Base-by-base conservation (phyloP, 2,888 invertebrate species). In the Drosophila siamana region DNA sequence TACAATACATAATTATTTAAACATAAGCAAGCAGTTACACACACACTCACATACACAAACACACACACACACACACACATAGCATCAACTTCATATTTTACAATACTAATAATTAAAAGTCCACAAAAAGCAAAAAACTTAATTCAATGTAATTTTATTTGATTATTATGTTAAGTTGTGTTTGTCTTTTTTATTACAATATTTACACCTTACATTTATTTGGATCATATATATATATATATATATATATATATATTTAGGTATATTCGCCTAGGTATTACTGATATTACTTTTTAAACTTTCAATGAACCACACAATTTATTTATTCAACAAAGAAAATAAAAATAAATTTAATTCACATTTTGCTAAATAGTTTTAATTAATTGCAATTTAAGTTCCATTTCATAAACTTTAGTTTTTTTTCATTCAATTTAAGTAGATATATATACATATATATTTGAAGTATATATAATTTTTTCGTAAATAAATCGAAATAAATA, bases 321-420 rank as follows among this genome's bases (percentile, higher is more conserved):
- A 76, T 66, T 74, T 74, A 71, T 74, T 73, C 56, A 60, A 57
- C 16, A 15, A 40, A 51, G 15, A 13, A 36, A 24, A 36, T 16
- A 62, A 33, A 51, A 24, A 43, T 71, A 38, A n/a, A 38, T 30
- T 51, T 30, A 57, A 50, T 51, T 44, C 30, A 62, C 11, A 40
- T 13, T 62, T 55, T 6, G 33, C 36, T 30, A 41, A 47, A 30
- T 33, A 50, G 26, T 16, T 59, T 52, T 48, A 50, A 76, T 47
- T 60, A 65, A 61, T 61, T 76, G 56, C 51, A 71, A 66, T 71
- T 76, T 74, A 72, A 76, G 74, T 77, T 76, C 73, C 57, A 72
- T 60, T 77, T 77, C 61, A 69, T 86, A 74, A 71, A 77, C 66
- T 72, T 80, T 80, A 80, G 60, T 52, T 68, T 72, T 77, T 77